Base-by-base conservation (phyloP, 23 tunicate genomes). In the Aplidium turbinatum region DNA sequence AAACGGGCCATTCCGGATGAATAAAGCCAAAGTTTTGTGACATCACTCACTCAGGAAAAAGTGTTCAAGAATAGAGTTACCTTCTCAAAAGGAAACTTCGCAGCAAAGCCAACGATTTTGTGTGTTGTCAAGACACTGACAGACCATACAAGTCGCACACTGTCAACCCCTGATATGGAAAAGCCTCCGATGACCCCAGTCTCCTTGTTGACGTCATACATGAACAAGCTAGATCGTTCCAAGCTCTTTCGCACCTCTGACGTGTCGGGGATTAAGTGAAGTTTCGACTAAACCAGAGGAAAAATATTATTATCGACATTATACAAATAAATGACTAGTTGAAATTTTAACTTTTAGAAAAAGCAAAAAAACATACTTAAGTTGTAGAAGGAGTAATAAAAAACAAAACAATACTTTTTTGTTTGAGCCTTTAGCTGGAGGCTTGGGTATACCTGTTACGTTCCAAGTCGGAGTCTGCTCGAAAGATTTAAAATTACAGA, bases 11-110 rank as follows among this genome's bases (percentile, higher is more conserved):
- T n/a, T n/a, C n/a, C n/a, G n/a, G n/a, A n/a, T n/a, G n/a, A n/a
- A n/a, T n/a, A n/a, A n/a, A n/a, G n/a, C n/a, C n/a, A n/a, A n/a
- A n/a, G n/a, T n/a, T n/a, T n/a, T n/a, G n/a, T n/a, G n/a, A n/a
- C n/a, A n/a, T n/a, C n/a, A n/a, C n/a, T n/a, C n/a, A n/a, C n/a
- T n/a, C n/a, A 13, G 16, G 18, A 45, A 45, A 45, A 45, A 45
- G 13, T 13, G 13, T 45, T 13, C n/a, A n/a, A n/a, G n/a, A n/a
- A n/a, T n/a, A n/a, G n/a, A n/a, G 23, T 28, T 31, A 83, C 89
- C 70, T 78, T 90, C 78, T 90, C 97, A 2, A 62, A 66, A 19
- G 71, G 61, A 0, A 51, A 63, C 66, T 90, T 90, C n/a, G 85
- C 88, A 9, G 69, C 78, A 38, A 90, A 31, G 9, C 47, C 32